Percentiles rank a stretch among this genome's conserved stretches.
Conservation (phyloP, 2,797 vertebrate genomes). For the Ceryle rudis region DNA sequence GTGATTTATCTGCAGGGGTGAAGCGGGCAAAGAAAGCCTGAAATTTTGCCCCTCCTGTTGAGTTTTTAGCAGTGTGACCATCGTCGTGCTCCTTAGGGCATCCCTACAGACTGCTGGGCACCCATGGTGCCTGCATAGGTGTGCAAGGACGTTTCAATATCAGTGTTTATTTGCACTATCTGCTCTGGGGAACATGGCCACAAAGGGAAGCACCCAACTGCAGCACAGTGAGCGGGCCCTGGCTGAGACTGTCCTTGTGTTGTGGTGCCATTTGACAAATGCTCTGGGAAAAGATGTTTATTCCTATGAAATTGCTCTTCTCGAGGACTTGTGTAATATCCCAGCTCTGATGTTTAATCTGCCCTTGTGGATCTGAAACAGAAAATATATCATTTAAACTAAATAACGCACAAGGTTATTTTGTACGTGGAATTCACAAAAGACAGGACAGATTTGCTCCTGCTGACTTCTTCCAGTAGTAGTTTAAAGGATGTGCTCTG, state of each 20-base stretch:
- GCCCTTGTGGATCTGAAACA: background rate
- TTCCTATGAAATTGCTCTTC: background rate
- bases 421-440: background rate
- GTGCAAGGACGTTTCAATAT: rapidly evolving
- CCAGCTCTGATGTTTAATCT: background rate
- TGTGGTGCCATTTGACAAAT: background rate
- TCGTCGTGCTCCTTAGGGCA: background rate
- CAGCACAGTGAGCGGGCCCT: background rate
- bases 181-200: background rate
- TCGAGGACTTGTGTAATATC: background rate
- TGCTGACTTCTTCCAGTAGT: background rate
- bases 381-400: background rate
- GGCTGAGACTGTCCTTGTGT: rapidly evolving
- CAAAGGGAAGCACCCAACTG: background rate
- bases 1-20: slow-evolving; percentile 8
- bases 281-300: background rate
- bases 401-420: background rate
- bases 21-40: background rate
- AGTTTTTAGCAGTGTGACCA: background rate
- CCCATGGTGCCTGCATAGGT: rapidly evolving
- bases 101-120: background rate
- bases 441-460: background rate
- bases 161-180: background rate
- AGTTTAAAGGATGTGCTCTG: background rate
- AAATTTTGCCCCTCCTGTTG: background rate